Evolutionary conservation across 1,140 invertebrate species (phyloP), one percentile per base, ranked within the genome.

Genomic region (Chionoecetes opilio): DNA sequence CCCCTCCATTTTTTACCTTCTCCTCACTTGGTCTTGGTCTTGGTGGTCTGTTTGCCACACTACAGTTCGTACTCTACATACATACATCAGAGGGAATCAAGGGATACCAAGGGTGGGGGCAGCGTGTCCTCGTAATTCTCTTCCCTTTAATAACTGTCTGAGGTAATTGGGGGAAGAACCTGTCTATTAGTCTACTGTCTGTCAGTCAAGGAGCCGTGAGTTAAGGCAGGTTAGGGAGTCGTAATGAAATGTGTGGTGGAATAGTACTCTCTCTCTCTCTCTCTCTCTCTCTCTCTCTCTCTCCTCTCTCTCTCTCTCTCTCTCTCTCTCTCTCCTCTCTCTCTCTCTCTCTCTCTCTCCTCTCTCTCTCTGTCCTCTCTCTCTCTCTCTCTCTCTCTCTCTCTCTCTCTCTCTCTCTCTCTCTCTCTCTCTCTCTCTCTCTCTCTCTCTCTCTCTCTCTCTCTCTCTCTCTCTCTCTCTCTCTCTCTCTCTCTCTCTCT

Each of bases 311-410:
- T 53, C 29, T 90, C 35, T n/a, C 29, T 53, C 14, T 90, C 35
- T n/a, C 8, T 46, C 35, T 38, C n/a, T 89, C 35, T 89, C 35
- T 5, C 35, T 11, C 41, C 26, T 46, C 11, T 46, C 35, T 46
- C 35, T 89, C 3, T 89, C 5, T n/a, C 29, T 90, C 21, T 6
- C n/a, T 5, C 29, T 90, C 35, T 90, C 29, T 90, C 14, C n/a
- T 8, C 26, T 29, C n/a, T 3, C 3, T 41, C 46, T 32, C 46
- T 26, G 0, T 29, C 46, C 37, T 46, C 21, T 90, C 88, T 1
- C 88, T 89, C 87, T 38, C 35, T 89, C 87, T 89, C 87, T 89
- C 87, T 89, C 87, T 89, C 87, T 89, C 87, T 89, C 87, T 89
- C 87, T 89, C 32, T 89, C 87, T 37, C 32, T 38, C 37, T 89